phyloP scores from a whole-genome alignment of 92 coral and sea anemone genomes.

The Micromussa lordhowensis region DNA sequence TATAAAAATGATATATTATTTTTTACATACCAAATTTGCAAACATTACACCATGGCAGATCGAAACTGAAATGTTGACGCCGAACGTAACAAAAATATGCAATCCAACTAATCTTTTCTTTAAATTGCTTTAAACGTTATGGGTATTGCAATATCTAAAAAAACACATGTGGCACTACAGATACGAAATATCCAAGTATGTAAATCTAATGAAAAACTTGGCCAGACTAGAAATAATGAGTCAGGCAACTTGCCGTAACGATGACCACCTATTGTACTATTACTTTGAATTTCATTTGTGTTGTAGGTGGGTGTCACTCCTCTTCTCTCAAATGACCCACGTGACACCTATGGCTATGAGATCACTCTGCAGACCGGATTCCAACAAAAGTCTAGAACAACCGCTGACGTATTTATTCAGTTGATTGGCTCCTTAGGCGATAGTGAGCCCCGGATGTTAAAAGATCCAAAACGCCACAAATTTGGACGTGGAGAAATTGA shows the following conservation, averaged over 20 bases:
- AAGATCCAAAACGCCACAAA: slow-evolving; percentile 76
- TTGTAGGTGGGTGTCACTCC: slow-evolving; percentile 85
- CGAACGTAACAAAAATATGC: too few relatives aligned
- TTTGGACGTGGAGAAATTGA: slow-evolving; percentile 82
- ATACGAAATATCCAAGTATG: neutral
- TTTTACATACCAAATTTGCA: too few relatives aligned
- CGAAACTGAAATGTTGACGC: too few relatives aligned
- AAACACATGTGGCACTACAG: neutral
- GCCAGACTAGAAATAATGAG: neutral
- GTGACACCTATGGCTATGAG: slow-evolving; percentile 88
- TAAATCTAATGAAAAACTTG: neutral
- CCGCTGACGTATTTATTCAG: slow-evolving; percentile 85
- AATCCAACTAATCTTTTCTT: too few relatives aligned
- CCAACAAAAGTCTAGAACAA: slow-evolving; percentile 78
- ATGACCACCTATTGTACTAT: neutral
- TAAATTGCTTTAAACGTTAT: neutral
- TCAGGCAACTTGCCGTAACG: neutral
- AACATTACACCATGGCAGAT: too few relatives aligned
- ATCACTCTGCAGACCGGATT: slow-evolving; percentile 90
- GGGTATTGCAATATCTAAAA: neutral
- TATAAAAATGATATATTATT: too few relatives aligned
- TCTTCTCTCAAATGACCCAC: slow-evolving; percentile 87
- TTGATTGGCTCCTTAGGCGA: slow-evolving; percentile 83
- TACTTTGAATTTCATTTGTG: neutral
- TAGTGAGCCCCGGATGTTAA: slow-evolving; percentile 78